Base-by-base conservation (phyloP, 2,888 invertebrate genomes). In the Tipula confusa region DNA sequence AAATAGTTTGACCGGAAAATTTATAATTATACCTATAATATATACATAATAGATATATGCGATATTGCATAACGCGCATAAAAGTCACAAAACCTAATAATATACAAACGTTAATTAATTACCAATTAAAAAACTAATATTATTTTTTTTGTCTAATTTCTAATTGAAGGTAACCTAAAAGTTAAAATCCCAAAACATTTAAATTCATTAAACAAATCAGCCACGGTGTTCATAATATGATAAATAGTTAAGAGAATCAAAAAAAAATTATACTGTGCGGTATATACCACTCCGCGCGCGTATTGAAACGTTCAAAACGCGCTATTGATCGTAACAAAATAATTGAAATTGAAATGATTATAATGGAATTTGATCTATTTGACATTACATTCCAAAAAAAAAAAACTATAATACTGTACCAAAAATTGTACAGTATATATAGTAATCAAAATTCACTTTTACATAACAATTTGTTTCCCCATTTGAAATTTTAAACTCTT, bases 331-430 rank as follows among this genome's bases (percentile, higher is more conserved):
- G 64, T 24, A 64, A n/a, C 6, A 64, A 24, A 43, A 24, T 64
- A 64, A 64, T 64, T 64, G 24, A 64, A 64, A 64, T 24, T 24
- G 64, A 64, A 64, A 64, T 64, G 64, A 64, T 64, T 64, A 64
- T 64, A 64, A 64, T 24, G 64, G 64, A 64, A 64, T 64, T 64
- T 64, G 64, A 64, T 64, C 64, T 64, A 64, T 64, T 64, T 64
- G 64, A 64, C 64, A 64, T 64, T 64, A 64, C 64, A 64, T 64
- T 64, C 64, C 64, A 64, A 64, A 64, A 64, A 64, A 64, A 64
- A 24, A 24, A 6, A 48, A 11, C n/a, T n/a, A 24, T 24, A 24
- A 64, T 64, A 24, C 64, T 64, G 64, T 64, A 24, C 64, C 64
- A 64, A 64, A n/a, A 64, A 64, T 24, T 64, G 38, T 38, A 5